Evolutionary conservation across 2,888 invertebrate species (phyloP), one percentile per base, ranked within the genome.

Genomic region (Arrhopalites spinosus): DNA sequence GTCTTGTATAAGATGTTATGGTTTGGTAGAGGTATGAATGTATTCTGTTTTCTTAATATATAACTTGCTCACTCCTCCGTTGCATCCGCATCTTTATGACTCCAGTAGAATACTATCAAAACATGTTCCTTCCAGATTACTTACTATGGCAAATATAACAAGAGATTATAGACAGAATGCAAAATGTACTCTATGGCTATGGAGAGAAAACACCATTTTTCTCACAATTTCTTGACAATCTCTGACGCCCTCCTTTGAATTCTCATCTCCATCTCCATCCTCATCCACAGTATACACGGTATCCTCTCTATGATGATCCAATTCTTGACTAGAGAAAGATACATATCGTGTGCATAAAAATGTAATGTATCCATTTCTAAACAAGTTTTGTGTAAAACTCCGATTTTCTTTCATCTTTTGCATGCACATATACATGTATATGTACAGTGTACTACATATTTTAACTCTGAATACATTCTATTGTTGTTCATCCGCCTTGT

Each of bases 141-240:
- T n/a, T n/a, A n/a, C n/a, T n/a, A n/a, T n/a, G n/a, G n/a, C n/a
- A n/a, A n/a, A n/a, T n/a, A n/a, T n/a, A n/a, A n/a, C n/a, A n/a
- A n/a, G n/a, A n/a, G n/a, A n/a, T n/a, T n/a, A n/a, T n/a, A n/a
- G n/a, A n/a, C n/a, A n/a, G n/a, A n/a, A n/a, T n/a, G n/a, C n/a
- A n/a, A n/a, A n/a, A n/a, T n/a, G n/a, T n/a, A n/a, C n/a, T n/a
- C n/a, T n/a, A 36, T 36, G 36, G 36, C n/a, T n/a, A 47, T 3
- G n/a, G 47, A 68, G 25, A 25, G 47, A 29, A 70, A 69, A 64
- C 73, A 47, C 77, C 67, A 77, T 77, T 75, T 77, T 75, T 77
- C 77, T 77, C 74, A 53, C 70, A 20, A 74, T 75, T 77, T 64
- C 72, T 63, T 77, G 74, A 77, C 77, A 75, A 75, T 71, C 71